Conservation (phyloP, 2,113 vertebrate species). For the Cephalophus harveyi region DNA sequence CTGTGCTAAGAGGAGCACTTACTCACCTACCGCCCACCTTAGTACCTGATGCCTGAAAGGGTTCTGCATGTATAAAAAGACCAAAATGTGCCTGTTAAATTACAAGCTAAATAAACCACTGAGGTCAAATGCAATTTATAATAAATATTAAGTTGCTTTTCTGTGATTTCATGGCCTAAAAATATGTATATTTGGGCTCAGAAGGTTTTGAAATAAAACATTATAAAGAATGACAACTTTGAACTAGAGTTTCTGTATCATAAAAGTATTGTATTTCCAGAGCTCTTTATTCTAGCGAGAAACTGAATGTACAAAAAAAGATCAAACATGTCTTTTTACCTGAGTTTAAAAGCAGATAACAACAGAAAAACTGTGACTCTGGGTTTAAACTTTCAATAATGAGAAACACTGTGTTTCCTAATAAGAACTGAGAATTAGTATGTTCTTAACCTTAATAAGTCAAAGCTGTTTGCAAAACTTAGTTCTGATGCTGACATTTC, state of each 20-base stretch:
- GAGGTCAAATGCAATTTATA: not conserved
- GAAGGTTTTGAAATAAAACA: not conserved
- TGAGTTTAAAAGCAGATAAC: constrained; percentile 41
- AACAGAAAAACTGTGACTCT: constrained; percentile 14
- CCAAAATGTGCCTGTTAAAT: not conserved
- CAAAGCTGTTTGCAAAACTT: constrained; percentile 40
- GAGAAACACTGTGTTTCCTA: not conserved
- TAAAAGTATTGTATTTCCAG: constrained; percentile 13
- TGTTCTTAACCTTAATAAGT: constrained; percentile 56
- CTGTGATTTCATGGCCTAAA: not conserved
- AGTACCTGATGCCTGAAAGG: not conserved
- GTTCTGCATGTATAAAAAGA: not conserved
- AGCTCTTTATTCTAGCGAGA: constrained; percentile 27
- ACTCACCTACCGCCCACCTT: fast-evolving
- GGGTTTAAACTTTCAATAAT: constrained; percentile 17
- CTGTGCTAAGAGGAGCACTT: not conserved
- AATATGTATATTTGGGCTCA: not conserved
- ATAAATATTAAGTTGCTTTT: not conserved
- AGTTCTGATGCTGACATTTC: constrained; percentile 56
- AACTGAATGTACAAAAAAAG: not conserved
- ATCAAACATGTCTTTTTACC: constrained; percentile 50
- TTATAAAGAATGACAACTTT: constrained; percentile 32
- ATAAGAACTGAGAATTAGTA: not conserved
- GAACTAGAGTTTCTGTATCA: constrained; percentile 28
- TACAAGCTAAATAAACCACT: not conserved